Conservation (phyloP, 2,888 invertebrate species). For the Noctua janthe region DNA sequence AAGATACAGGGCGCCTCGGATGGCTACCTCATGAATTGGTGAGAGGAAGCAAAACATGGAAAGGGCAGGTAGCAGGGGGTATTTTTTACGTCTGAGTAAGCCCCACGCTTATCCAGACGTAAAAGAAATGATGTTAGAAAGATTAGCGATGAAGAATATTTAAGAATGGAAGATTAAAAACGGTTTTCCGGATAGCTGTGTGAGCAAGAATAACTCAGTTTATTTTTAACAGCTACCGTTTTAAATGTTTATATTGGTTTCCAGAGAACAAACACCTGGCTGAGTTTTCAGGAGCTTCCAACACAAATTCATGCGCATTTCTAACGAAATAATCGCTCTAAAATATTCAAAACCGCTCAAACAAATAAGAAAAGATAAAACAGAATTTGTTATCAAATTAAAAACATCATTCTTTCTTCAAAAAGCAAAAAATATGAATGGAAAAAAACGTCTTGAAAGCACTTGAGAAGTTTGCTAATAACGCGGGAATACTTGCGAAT, state of each 20-base stretch:
- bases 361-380: conserved; percentile 25
- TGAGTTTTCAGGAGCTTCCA: not conserved
- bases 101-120: not conserved
- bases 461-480: conserved; percentile 52
- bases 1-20: not conserved
- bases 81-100: too few species aligned
- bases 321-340: not conserved
- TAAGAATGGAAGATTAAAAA: not conserved
- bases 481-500: conserved; percentile 27
- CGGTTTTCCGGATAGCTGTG: not conserved
- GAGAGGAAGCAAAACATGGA: not conserved
- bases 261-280: not conserved
- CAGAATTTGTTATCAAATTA: conserved; percentile 34
- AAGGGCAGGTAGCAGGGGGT: not conserved
- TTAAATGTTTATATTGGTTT: not conserved
- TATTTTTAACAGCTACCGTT: not conserved
- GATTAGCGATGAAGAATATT: not conserved
- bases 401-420: conserved; percentile 14
- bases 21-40: not conserved
- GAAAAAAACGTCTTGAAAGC: conserved; percentile 12
- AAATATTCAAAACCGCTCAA: not conserved
- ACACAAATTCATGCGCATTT: not conserved
- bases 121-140: not conserved
- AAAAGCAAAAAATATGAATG: conserved; percentile 33
- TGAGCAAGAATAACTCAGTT: not conserved